A percentile compares a stretch with the other conserved stretches of the same genome.
Evolutionary conservation across 2,113 vertebrate species (phyloP).

Genomic region (Nerophis lumbriciformis): DNA sequence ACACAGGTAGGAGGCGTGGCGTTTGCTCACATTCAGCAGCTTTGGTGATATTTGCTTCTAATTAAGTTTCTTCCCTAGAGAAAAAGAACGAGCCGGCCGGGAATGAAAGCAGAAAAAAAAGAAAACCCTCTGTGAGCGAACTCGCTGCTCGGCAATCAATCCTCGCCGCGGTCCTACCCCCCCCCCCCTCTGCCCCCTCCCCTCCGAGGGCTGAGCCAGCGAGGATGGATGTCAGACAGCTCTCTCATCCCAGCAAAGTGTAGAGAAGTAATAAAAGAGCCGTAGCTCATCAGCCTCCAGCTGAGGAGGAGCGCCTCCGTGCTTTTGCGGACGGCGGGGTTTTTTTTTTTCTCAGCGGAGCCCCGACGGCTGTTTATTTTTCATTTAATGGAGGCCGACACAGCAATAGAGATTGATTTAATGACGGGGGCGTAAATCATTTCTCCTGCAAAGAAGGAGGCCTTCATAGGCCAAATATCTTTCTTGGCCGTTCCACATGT

Average conservation of each 20-base stretch:
- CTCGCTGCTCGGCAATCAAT: conserved; percentile 57
- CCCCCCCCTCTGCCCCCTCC: background rate
- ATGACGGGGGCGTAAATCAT: conserved; percentile 32
- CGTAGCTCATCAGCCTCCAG: conserved; percentile 45
- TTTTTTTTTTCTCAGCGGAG: conserved; percentile 10
- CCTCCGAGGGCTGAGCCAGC: conserved; percentile 33
- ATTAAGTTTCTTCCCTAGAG: conserved; percentile 69
- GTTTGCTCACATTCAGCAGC: conserved; percentile 35
- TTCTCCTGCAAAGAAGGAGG: conserved; percentile 26
- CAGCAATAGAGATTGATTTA: conserved; percentile 44
- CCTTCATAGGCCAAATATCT: conserved; percentile 37
- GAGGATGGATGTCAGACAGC: conserved; percentile 50
- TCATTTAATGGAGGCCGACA: conserved; percentile 27
- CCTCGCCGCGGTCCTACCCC: conserved; percentile 7
- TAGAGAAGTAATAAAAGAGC: conserved; percentile 62
- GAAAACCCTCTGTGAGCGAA: conserved; percentile 37
- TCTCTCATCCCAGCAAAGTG: conserved; percentile 55
- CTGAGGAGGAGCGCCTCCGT: conserved; percentile 48
- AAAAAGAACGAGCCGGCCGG: conserved; percentile 44
- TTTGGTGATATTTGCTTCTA: conserved; percentile 77
- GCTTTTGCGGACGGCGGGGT: conserved; percentile 51
- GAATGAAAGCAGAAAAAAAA: conserved; percentile 55
- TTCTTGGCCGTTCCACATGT: conserved; percentile 4
- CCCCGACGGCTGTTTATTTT: conserved; percentile 41
- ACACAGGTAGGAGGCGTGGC: conserved; percentile 52